Conservation (phyloP, 2,888 invertebrate species). For the Cetonia aurata region DNA sequence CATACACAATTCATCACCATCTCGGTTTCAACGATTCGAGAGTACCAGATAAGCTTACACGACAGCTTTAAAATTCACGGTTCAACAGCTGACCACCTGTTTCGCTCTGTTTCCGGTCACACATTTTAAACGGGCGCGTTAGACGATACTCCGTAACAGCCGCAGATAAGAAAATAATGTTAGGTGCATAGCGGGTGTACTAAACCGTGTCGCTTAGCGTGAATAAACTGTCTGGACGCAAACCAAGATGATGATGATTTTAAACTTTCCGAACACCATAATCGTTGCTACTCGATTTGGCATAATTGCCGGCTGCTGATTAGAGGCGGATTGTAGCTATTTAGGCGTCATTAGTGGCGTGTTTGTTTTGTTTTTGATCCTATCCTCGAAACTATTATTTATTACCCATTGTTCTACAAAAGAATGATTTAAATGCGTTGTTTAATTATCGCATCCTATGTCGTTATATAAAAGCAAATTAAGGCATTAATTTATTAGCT, state of each 20-base stretch:
- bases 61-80: slow-evolving; percentile 49
- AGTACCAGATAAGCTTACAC: slow-evolving; percentile 43
- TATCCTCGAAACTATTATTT: slow-evolving; percentile 34
- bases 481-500: slow-evolving; percentile 37
- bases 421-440: slow-evolving; percentile 22
- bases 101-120: slow-evolving; percentile 49
- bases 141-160: slow-evolving; percentile 47
- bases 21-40: slow-evolving; percentile 34
- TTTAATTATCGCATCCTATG: slow-evolving; percentile 24
- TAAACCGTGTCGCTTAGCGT: neutral
- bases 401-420: slow-evolving; percentile 27
- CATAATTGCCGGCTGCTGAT: slow-evolving; percentile 22
- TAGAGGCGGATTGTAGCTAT: slow-evolving; percentile 14
- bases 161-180: slow-evolving; percentile 19
- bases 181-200: slow-evolving; percentile 7
- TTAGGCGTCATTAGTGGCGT: slow-evolving; percentile 10
- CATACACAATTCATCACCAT: slow-evolving; percentile 38
- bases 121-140: slow-evolving; percentile 47
- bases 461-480: slow-evolving; percentile 26
- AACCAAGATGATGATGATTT: slow-evolving; percentile 7
- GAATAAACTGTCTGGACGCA: neutral
- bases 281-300: slow-evolving; percentile 16
- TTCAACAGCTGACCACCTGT: slow-evolving; percentile 51
- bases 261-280: neutral
- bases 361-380: slow-evolving; percentile 31